Evolutionary conservation across 2,797 vertebrate species (phyloP).

Genomic region (Rhabdomys pumilio): DNA sequence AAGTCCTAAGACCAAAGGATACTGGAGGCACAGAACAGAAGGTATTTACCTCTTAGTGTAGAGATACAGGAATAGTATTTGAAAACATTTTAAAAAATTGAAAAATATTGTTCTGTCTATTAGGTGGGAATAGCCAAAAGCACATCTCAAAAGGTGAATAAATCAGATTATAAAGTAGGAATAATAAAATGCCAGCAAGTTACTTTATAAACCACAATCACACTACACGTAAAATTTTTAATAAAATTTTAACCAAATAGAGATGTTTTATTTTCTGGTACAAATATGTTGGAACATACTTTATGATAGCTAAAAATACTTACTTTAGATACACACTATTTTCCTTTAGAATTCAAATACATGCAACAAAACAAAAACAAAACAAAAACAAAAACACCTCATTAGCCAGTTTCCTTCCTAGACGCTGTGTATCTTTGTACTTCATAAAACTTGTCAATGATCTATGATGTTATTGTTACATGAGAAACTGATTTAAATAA

Average conservation of each 20-base stretch:
- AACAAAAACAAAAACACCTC: neutral
- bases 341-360: neutral
- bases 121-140: neutral
- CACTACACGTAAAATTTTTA: neutral
- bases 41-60: neutral
- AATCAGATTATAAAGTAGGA: conserved; percentile 1
- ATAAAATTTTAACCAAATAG: neutral
- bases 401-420: neutral
- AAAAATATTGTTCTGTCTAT: neutral
- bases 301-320: neutral
- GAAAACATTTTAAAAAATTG: neutral
- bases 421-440: fast-evolving
- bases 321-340: neutral
- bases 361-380: neutral
- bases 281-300: neutral
- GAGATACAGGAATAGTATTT: neutral
- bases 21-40: neutral
- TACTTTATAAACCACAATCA: neutral
- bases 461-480: neutral
- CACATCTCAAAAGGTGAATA: neutral
- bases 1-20: neutral
- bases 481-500: neutral
- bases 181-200: neutral
- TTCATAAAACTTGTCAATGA: neutral
- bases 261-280: neutral